These are phyloP conservation scores for Anguilla japonica DNA, from an alignment of 2,113 vertebrate genomes.

Conservation along the genomic window DNA sequence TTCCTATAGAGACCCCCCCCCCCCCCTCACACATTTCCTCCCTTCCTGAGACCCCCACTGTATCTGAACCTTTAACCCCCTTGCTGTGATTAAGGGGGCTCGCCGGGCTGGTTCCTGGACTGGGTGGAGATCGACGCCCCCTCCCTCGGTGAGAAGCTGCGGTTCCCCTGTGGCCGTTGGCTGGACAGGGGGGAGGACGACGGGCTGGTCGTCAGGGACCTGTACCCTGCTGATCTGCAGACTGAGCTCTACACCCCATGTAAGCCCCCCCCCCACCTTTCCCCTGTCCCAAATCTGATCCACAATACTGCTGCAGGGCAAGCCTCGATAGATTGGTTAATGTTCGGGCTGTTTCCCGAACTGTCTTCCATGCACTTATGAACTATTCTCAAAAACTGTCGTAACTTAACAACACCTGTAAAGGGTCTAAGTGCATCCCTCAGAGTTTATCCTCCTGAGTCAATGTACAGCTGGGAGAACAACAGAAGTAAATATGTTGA, in stretches of 20 bases:
- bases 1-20: neutral
- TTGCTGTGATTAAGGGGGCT: conserved; percentile 65
- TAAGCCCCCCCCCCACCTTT: conserved; percentile 55
- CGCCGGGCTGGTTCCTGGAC: conserved; percentile 92
- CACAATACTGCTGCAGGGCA: neutral
- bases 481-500: too few relatives aligned
- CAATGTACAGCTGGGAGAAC: too few relatives aligned
- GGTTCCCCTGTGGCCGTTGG: conserved; percentile 93
- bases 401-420: too few relatives aligned
- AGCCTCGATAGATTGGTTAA: too few relatives aligned
- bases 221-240: conserved; percentile 85
- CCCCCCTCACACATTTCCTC: too few relatives aligned
- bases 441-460: too few relatives aligned
- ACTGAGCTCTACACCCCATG: conserved; percentile 86
- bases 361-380: too few relatives aligned
- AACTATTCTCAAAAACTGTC: too few relatives aligned
- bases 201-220: conserved; percentile 79
- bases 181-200: conserved; percentile 90
- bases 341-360: too few relatives aligned
- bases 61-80: too few relatives aligned
- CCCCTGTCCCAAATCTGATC: neutral
- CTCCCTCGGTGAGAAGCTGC: conserved; percentile 82
- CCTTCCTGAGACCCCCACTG: too few relatives aligned
- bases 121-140: conserved; percentile 93
- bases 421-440: too few relatives aligned